Conservation (phyloP, 1,140 invertebrate species). For the Bombyx mandarina region DNA sequence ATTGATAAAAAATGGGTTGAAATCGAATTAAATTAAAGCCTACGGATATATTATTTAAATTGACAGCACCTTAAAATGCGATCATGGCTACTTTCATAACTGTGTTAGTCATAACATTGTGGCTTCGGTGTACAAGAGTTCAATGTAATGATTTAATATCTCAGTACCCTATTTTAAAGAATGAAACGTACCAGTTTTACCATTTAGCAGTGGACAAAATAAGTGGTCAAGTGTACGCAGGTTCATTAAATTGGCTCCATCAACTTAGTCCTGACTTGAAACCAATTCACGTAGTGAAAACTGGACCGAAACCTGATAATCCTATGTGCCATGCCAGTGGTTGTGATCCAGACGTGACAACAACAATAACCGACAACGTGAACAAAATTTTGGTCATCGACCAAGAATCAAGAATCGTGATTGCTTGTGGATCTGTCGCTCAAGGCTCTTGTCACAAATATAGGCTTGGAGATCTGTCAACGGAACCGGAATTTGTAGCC, state of each 20-base stretch:
- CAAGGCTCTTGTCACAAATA: constrained; percentile 93
- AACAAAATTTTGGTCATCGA: constrained; percentile 95
- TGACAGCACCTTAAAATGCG: constrained; percentile 49
- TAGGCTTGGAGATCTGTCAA: constrained; percentile 85
- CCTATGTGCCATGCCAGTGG: constrained; percentile 89
- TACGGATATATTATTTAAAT: constrained; percentile 31
- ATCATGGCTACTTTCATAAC: constrained; percentile 53
- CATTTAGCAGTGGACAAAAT: constrained; percentile 70
- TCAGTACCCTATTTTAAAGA: constrained; percentile 60
- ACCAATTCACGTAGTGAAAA: constrained; percentile 77
- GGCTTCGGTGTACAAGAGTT: constrained; percentile 55
- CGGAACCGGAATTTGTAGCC: constrained; percentile 81
- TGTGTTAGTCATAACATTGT: constrained; percentile 62
- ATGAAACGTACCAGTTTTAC: constrained; percentile 68
- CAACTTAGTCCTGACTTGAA: constrained; percentile 83
- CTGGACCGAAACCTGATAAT: constrained; percentile 86
- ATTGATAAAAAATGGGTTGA: constrained; percentile 62
- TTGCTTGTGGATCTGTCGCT: constrained; percentile 89
- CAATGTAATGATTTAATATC: constrained; percentile 63
- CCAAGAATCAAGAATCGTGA: constrained; percentile 82
- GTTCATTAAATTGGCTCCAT: constrained; percentile 87
- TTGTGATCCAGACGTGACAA: constrained; percentile 78
- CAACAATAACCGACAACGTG: constrained; percentile 83
- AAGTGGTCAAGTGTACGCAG: constrained; percentile 80
- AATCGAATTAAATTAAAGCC: constrained; percentile 36